phyloP scores from a whole-genome alignment of 2,888 invertebrate genomes.

The Dermolepida albohirtum region DNA sequence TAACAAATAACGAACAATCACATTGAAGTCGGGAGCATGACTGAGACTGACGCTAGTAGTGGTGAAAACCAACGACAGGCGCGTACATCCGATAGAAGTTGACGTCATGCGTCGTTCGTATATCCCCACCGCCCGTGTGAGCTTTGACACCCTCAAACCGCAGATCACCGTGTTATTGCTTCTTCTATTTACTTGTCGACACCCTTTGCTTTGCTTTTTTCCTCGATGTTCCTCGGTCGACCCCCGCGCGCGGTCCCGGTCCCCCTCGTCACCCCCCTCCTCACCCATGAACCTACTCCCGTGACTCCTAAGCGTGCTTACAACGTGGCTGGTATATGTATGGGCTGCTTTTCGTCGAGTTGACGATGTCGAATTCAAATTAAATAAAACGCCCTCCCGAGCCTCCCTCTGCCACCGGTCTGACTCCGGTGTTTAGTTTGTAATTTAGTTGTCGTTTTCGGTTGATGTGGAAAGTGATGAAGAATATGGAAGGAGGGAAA shows the following conservation, averaged over 20 bases:
- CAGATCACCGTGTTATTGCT: slow-evolving; percentile 65
- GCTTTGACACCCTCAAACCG: slow-evolving; percentile 64
- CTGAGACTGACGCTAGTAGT: slow-evolving; percentile 58
- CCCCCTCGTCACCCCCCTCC: slow-evolving; percentile 7
- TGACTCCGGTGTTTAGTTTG: no score
- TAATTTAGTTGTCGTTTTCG: no score
- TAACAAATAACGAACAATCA: slow-evolving; percentile 39
- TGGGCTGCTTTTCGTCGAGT: background rate
- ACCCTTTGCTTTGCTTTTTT: slow-evolving; percentile 53
- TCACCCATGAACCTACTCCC: background rate
- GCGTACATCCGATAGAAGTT: slow-evolving; percentile 55
- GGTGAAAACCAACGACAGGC: slow-evolving; percentile 57
- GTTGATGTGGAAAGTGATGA: background rate
- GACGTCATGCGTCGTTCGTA: slow-evolving; percentile 61
- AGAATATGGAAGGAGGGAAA: slow-evolving; percentile 2
- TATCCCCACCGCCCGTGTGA: slow-evolving; percentile 59
- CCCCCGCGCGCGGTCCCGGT: slow-evolving; percentile 40
- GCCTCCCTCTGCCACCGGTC: no score
- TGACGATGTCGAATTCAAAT: slow-evolving; percentile 27
- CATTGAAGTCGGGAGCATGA: slow-evolving; percentile 56
- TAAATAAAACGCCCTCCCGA: slow-evolving; percentile 4
- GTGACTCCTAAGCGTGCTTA: slow-evolving; percentile 6
- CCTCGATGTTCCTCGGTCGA: slow-evolving; percentile 46
- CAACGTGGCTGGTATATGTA: background rate
- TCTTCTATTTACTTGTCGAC: slow-evolving; percentile 64